A percentile compares a stretch with the other conserved stretches of the same genome.
Evolutionary conservation across 2,888 invertebrate genomes (phyloP).

Genomic region (Dicycla oo): DNA sequence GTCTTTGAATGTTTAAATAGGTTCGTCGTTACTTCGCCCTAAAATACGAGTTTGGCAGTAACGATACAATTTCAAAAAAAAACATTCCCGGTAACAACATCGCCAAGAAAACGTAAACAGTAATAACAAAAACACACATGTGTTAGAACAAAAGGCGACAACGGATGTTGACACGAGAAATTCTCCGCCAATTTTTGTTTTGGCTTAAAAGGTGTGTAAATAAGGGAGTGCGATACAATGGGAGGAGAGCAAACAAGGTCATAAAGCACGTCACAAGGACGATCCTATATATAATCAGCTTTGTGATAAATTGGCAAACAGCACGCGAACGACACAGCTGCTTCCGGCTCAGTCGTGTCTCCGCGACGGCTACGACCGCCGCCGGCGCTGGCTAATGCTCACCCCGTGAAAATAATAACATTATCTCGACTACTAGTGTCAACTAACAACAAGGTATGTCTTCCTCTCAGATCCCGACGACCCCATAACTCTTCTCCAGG

Average conservation of each 20-base stretch:
- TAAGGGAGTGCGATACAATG: slow-evolving; percentile 83
- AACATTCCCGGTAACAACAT: slow-evolving; percentile 33
- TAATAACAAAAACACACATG: slow-evolving; percentile 50
- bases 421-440: slow-evolving; percentile 41
- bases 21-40: neutral
- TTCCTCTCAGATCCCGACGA: too few species aligned
- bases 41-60: slow-evolving; percentile 5
- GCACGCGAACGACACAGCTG: slow-evolving; percentile 89
- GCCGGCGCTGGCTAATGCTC: slow-evolving; percentile 57
- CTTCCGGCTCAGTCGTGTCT: slow-evolving; percentile 76
- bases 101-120: slow-evolving; percentile 48
- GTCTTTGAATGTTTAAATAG: slow-evolving; percentile 26
- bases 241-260: slow-evolving; percentile 86
- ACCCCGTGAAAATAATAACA: slow-evolving; percentile 52
- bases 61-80: slow-evolving; percentile 16
- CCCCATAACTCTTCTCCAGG: too few species aligned
- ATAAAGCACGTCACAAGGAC: slow-evolving; percentile 87
- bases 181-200: slow-evolving; percentile 67
- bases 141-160: slow-evolving; percentile 47
- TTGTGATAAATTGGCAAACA: slow-evolving; percentile 90
- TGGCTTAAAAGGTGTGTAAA: slow-evolving; percentile 83
- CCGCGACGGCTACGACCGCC: slow-evolving; percentile 30
- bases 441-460: slow-evolving; percentile 37
- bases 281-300: slow-evolving; percentile 90
- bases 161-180: slow-evolving; percentile 67